Evolutionary conservation across 2,797 vertebrate genomes (phyloP).

Genomic region (Morus bassanus): DNA sequence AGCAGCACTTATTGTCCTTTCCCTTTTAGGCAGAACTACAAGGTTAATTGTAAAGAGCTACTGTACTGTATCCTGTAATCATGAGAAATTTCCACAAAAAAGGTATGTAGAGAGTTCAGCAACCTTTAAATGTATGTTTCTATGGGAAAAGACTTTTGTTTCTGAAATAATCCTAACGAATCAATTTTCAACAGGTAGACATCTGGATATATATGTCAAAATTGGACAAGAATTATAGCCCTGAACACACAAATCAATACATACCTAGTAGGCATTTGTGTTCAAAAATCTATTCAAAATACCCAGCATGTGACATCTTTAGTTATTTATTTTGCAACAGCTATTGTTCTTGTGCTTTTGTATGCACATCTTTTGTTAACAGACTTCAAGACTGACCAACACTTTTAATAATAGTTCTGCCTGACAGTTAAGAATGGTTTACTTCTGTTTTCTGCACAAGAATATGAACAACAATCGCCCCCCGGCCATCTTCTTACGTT

Average conservation of each 20-base stretch:
- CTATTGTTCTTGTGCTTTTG: background rate
- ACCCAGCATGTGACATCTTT: background rate
- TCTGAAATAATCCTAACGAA: background rate
- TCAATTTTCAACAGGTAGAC: background rate
- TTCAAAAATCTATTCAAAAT: too few species aligned
- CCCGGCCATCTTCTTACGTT: background rate
- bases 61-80: background rate
- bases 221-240: background rate
- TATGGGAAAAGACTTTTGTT: background rate
- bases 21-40: background rate
- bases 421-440: background rate
- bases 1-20: background rate
- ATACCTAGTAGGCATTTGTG: background rate
- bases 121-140: background rate
- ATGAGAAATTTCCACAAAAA: background rate
- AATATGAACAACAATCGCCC: background rate
- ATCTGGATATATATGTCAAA: background rate
- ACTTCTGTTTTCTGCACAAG: background rate
- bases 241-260: background rate
- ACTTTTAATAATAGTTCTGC: background rate
- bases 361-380: background rate
- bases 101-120: background rate
- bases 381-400: background rate
- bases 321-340: background rate
- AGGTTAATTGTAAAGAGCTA: background rate